Base-by-base conservation (phyloP, 2,888 invertebrate genomes). In the Cephonodes hylas region DNA sequence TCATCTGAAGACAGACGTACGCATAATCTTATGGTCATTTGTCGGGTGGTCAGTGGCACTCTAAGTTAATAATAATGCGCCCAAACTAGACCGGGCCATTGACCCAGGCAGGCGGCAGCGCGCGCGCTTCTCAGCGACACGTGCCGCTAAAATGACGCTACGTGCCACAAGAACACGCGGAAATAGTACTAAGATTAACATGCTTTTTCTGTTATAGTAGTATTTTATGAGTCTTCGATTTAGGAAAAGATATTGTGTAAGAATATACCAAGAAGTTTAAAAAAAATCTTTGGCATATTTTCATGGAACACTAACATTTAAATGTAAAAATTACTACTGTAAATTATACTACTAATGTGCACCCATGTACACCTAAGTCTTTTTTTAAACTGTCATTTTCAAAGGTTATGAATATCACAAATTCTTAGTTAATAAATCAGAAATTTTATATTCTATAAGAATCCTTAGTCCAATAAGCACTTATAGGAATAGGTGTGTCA, bases 81-180 rank as follows among this genome's bases (percentile, higher is more conserved):
- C 91, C 91, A 91, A 91, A 92, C 91, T 91, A 92, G 91, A 92
- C 78, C 91, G 88, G 91, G 91, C 76, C 90, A 78, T 87, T 88
- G 91, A 91, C 90, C 91, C 86, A 79, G 74, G 73, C 79, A 79
- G 76, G 75, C 81, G 84, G 81, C 86, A 88, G 88, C 88, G 70
- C 71, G 69, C 69, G 75, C 79, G 81, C 80, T 84, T 84, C 84
- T 84, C 77, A 74, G 75, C 76, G 76, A 72, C 74, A 78, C 73
- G 75, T 80, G 78, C 81, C 87, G 79, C 85, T 91, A 90, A 91
- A 85, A 89, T 83, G 85, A 70, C 74, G 80, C 85, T 70, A 13
- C 38, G n/a, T 67, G 64, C 63, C 63, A 67, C 59, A 61, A 62
- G 3, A 46, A 23, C 53, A 31, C 18, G 10, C 27, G 18, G 53